Evolutionary conservation across 2,888 invertebrate genomes (phyloP), one percentile per base, ranked within the genome.

Genomic region (Orgyia antiqua): DNA sequence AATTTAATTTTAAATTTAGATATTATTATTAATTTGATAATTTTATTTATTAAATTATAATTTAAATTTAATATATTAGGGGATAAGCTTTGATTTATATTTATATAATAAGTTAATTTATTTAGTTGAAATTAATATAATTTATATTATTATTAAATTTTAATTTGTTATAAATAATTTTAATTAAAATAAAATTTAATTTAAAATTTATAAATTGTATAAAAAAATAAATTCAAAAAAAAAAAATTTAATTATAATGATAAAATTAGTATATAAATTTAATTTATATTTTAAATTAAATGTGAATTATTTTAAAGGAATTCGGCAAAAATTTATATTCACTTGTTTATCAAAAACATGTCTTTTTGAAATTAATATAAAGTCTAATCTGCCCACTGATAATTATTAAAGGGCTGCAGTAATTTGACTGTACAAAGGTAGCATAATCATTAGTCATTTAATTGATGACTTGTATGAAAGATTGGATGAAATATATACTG

Each of bases 391-490:
- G 92, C 91, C 89, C 92, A 89, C 88, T 93, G 92, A 90, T 60
- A 36, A 63, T 35, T 49, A 72, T 90, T 92, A 78, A 93, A 93
- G 89, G 89, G 92, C 92, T 89, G 92, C 92, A 89, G 91, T 92
- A 92, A 88, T 68, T 87, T 92, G 87, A 92, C 90, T 89, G 91
- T 92, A 88, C 91, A 88, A 92, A 92, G 91, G 91, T 92, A 93
- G 91, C 92, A 91, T 91, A 92, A 92, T 75, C 67, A 76, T 51
- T 92, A 89, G 91, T 90, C 89, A 91, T 88, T 92, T 93, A 91
- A 93, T 91, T 93, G 86, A 71, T 88, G 89, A 88, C 92, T 92
- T 71, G 92, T 80, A 93, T 93, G 92, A 93, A 93, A 60, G 92
- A 89, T 88, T 90, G 73, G 70, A 92, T 89, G 88, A 90, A 57